A percentile compares a stretch with the other conserved stretches of the same genome.
Evolutionary conservation across 2,888 invertebrate genomes (phyloP).

Genomic region (Meteorus cinctellus): DNA sequence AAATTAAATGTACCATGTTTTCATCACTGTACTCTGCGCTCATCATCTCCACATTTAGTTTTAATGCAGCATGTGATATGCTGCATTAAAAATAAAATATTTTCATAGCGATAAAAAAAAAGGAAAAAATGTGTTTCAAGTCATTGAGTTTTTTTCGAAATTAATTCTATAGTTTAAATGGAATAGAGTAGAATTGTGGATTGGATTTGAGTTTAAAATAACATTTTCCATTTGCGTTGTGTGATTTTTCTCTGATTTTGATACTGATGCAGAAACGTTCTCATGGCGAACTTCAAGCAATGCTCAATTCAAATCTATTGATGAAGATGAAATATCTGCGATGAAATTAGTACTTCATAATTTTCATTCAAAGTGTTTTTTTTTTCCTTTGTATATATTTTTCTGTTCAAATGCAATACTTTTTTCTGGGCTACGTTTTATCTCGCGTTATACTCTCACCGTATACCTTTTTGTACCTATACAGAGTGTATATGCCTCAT

Average conservation of each 20-base stretch:
- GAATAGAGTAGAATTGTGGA: no score
- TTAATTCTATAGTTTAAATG: no score
- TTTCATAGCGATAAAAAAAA: neutral
- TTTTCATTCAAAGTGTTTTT: neutral
- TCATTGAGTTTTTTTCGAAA: no score
- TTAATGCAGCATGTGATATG: neutral
- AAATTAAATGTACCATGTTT: neutral
- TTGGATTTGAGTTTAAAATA: no score
- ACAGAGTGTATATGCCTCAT: neutral
- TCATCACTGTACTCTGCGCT: neutral
- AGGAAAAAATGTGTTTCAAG: no score
- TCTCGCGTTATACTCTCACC: neutral
- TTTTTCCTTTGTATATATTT: neutral
- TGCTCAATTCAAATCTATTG: no score
- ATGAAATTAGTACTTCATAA: no score
- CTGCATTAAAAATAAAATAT: neutral
- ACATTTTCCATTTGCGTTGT: no score
- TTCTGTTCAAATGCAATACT: neutral
- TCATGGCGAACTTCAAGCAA: no score
- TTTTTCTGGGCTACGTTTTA: neutral
- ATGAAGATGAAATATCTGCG: no score
- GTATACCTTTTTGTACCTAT: constrained; percentile 21
- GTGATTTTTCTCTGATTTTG: no score
- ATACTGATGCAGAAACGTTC: no score
- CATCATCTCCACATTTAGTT: neutral